Conservation (phyloP, 2,888 invertebrate species). For the Hypselothyrea guttata region DNA sequence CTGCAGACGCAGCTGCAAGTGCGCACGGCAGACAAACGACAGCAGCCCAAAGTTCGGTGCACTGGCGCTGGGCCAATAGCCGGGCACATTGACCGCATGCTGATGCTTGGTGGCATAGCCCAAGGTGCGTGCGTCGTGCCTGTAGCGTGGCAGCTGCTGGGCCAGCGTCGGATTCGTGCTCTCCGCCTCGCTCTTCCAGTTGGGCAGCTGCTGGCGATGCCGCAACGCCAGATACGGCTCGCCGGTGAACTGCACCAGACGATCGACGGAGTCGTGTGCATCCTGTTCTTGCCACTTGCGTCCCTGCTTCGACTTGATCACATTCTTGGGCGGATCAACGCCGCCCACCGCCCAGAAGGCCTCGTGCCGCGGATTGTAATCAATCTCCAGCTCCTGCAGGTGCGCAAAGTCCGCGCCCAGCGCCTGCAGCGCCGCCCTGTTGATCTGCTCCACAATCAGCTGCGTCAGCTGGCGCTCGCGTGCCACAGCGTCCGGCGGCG, state of each 20-base stretch:
- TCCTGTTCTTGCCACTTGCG: slow-evolving; percentile 82
- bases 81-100: slow-evolving; percentile 90
- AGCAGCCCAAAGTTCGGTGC: slow-evolving; percentile 89
- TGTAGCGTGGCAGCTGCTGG: slow-evolving; percentile 83
- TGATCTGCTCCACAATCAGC: slow-evolving; percentile 86
- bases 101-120: slow-evolving; percentile 85
- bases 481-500: slow-evolving; percentile 28
- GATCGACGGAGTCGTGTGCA: slow-evolving; percentile 85
- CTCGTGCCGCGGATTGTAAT: slow-evolving; percentile 90
- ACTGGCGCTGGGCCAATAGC: slow-evolving; percentile 91
- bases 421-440: slow-evolving; percentile 86
- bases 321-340: slow-evolving; percentile 84
- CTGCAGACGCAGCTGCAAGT: slow-evolving; percentile 83
- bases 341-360: slow-evolving; percentile 94
- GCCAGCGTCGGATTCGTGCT: slow-evolving; percentile 83
- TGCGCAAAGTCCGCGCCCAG: slow-evolving; percentile 85
- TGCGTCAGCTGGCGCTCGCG: slow-evolving; percentile 71
- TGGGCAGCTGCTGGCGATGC: slow-evolving; percentile 86
- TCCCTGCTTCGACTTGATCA: slow-evolving; percentile 82
- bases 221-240: slow-evolving; percentile 88
- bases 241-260: slow-evolving; percentile 87
- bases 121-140: slow-evolving; percentile 85
- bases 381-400: slow-evolving; percentile 85
- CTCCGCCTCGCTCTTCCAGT: slow-evolving; percentile 85
- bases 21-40: slow-evolving; percentile 87